Percentiles rank a stretch among this genome's conserved stretches.
Conservation (phyloP, 2,797 vertebrate genomes). For the Poecilia velifera region DNA sequence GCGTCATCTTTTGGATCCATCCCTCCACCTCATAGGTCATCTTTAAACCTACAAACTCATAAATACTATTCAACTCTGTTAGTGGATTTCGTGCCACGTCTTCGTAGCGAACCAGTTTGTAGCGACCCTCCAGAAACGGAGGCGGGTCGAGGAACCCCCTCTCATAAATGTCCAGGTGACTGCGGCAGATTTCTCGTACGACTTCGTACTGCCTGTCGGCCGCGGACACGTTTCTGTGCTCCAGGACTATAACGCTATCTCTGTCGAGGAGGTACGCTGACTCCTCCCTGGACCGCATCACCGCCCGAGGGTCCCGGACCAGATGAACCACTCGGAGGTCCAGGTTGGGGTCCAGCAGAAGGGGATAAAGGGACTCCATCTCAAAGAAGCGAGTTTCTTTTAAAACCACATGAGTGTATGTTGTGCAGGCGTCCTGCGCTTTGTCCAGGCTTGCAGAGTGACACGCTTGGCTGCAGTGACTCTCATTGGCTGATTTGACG, state of each 20-base stretch:
- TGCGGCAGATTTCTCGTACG: conserved; percentile 91
- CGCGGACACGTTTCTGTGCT: conserved; percentile 74
- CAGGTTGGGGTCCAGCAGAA: conserved; percentile 86
- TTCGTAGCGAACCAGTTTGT: conserved; percentile 93
- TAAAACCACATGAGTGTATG: conserved; percentile 90
- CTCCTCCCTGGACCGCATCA: conserved; percentile 86
- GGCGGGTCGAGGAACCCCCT: conserved; percentile 85
- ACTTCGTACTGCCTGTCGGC: conserved; percentile 81
- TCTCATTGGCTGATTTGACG: conserved; percentile 78
- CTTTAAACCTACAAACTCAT: conserved; percentile 85
- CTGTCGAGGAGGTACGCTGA: conserved; percentile 71
- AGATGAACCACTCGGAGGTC: conserved; percentile 92
- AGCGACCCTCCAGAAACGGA: conserved; percentile 86
- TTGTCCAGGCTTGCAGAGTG: conserved; percentile 72
- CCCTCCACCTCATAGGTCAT: conserved; percentile 80
- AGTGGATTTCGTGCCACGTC: conserved; percentile 87
- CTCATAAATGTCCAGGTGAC: conserved; percentile 90
- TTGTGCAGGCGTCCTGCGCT: conserved; percentile 81
- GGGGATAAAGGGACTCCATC: conserved; percentile 90
- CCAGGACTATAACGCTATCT: conserved; percentile 87
- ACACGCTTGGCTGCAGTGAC: conserved; percentile 79
- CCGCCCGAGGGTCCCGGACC: conserved; percentile 91
- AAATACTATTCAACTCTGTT: conserved; percentile 83
- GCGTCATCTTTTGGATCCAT: conserved; percentile 91
- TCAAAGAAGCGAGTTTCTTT: conserved; percentile 95